A percentile compares a stretch with the other conserved stretches of the same genome.
Conservation (phyloP, 2,113 vertebrate genomes). For the Sitta europaea region DNA sequence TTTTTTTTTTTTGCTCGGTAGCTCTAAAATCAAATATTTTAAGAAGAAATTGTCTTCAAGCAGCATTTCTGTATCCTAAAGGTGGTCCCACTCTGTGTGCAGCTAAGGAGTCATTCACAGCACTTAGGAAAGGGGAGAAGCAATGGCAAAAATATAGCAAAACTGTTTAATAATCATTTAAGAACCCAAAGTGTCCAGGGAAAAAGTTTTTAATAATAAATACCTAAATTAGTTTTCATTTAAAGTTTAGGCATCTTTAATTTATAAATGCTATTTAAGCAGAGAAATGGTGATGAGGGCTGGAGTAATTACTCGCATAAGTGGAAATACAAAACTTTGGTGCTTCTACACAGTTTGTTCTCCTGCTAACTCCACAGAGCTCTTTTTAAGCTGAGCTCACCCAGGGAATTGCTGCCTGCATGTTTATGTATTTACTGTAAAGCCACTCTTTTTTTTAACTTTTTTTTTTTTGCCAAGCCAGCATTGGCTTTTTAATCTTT, state of each 20-base stretch:
- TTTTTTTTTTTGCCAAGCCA: background rate
- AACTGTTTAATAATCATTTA: background rate
- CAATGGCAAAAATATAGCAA: background rate
- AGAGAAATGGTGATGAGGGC: conserved; percentile 36
- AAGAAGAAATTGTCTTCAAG: conserved; percentile 18
- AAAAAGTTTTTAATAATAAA: conserved; percentile 28
- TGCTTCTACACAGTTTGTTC: background rate
- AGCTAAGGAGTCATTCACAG: background rate
- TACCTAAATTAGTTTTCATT: conserved; percentile 63
- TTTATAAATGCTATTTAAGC: conserved; percentile 46
- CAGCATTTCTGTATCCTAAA: conserved; percentile 13
- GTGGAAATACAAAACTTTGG: conserved; percentile 44
- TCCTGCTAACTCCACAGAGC: conserved; percentile 9
- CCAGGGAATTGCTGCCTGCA: conserved; percentile 7
- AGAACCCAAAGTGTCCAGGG: background rate
- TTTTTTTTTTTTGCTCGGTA: conserved; percentile 1
- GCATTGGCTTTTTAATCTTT: conserved; percentile 40
- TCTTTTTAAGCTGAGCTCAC: conserved; percentile 21
- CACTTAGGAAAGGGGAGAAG: background rate
- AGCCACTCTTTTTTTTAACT: background rate
- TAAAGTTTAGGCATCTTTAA: conserved; percentile 55
- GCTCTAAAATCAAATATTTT: conserved; percentile 61
- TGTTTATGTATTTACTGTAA: conserved; percentile 56
- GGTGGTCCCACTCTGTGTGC: background rate
- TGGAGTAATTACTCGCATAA: conserved; percentile 44